These are phyloP conservation scores for Brachypalpus laphriformis DNA, from an alignment of 2,888 invertebrate species.

Conservation along the genomic window DNA sequence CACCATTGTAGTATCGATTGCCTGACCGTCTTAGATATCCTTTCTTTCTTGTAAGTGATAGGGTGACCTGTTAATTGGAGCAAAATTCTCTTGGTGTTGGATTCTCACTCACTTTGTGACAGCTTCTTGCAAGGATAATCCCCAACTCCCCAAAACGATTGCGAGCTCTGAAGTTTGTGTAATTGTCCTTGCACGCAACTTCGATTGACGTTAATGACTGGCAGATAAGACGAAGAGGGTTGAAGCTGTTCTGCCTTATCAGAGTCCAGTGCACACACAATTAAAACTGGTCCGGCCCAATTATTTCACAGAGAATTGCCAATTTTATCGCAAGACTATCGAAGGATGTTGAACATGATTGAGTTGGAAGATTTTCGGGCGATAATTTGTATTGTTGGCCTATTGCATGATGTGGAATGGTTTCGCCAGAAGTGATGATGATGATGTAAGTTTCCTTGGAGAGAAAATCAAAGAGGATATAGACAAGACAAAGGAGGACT, in stretches of 20 bases:
- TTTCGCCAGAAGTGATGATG: conserved; percentile 10
- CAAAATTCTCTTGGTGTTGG: conserved; percentile 50
- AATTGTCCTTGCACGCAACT: conserved; percentile 70
- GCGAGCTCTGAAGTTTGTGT: conserved; percentile 32
- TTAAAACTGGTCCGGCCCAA: conserved; percentile 57
- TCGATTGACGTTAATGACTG: conserved; percentile 70
- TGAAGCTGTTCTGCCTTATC: conserved; percentile 11
- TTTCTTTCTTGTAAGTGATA: conserved; percentile 43
- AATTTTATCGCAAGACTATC: conserved; percentile 46
- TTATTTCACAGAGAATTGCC: conserved; percentile 66
- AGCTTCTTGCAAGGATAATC: conserved; percentile 64
- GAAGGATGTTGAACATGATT: conserved; percentile 66
- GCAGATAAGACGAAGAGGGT: conserved; percentile 53
- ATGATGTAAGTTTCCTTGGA: conserved; percentile 35
- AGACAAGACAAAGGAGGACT: conserved; percentile 4
- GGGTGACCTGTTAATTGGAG: conserved; percentile 69
- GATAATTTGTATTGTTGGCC: conserved; percentile 63
- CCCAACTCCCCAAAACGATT: not conserved
- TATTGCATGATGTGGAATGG: conserved; percentile 2
- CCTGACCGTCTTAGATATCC: conserved; percentile 39
- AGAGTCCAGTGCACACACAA: conserved; percentile 56
- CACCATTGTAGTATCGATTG: conserved; percentile 1
- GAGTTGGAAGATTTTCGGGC: conserved; percentile 50
- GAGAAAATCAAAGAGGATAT: conserved; percentile 16
- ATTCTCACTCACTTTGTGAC: conserved; percentile 68